Base-by-base conservation (phyloP, 1,140 invertebrate species). In the Bicyclus anynana region DNA sequence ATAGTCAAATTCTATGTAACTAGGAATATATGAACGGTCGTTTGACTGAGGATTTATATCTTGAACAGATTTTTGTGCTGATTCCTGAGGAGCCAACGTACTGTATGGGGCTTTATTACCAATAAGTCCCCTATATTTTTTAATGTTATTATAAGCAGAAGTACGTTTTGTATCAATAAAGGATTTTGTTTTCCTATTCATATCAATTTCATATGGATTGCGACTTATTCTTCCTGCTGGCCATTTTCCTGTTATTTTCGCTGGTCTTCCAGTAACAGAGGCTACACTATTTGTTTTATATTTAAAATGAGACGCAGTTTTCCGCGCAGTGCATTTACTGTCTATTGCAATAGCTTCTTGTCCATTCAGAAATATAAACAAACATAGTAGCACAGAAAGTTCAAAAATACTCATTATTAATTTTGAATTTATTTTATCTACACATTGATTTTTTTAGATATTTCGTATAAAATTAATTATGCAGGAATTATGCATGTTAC, bases 1-100 rank as follows among this genome's bases (percentile, higher is more conserved):
- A 65, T 86, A 86, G 59, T 84, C 73, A 66, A 86, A 86, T 62
- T 86, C 83, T 37, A 86, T 84, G 38, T 64, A 77, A 69, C 80
- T 80, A 18, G 70, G 65, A 12, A 77, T 82, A 4, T 67, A 51
- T 27, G 67, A 49, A 33, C 67, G 50, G 21, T 51, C 12, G 12
- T 21, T 44, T 48, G 50, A 7, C 23, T 16, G 33, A 23, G 47
- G 27, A 9, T 26, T 16, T 33, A 23, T 9, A 9, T 20, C 17
- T 14, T 33, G 26, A 44, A 61, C 37, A 26, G 47, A 23, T n/a
- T 61, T 14, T 33, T 50, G 44, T 7, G 18, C 1, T 16, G 18
- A 10, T 7, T 37, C 40, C 18, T 48, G 26, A 23, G 44, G 26
- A 29, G 40, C 6, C 23, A 29, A 20, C n/a, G 33, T 44, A 23